phyloP scores from a whole-genome alignment of 2,113 vertebrate species.

The Orcinus orca region DNA sequence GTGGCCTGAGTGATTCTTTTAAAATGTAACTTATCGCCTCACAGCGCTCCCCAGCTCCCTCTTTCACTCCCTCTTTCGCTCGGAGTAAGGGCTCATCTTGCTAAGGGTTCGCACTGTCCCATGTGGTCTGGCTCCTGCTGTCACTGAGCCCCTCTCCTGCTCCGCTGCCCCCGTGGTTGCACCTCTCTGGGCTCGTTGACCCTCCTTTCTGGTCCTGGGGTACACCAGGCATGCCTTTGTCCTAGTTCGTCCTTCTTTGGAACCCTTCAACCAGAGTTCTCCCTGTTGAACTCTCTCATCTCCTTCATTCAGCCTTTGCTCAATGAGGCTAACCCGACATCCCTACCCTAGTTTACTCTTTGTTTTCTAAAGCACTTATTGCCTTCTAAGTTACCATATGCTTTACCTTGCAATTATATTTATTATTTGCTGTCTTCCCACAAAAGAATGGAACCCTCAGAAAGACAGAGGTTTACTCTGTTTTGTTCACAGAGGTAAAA shows the following conservation, averaged over 20 bases:
- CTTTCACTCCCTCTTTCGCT: neutral
- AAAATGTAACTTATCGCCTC: neutral
- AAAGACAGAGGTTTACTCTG: neutral
- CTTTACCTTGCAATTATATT: neutral
- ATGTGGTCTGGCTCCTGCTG: fast-evolving
- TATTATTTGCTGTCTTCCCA: neutral
- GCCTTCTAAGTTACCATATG: neutral
- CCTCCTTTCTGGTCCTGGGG: no score
- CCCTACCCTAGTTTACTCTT: neutral
- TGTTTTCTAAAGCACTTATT: neutral
- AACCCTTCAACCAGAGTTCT: neutral
- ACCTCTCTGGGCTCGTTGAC: neutral
- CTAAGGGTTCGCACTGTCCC: neutral
- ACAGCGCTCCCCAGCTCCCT: neutral
- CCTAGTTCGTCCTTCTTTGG: neutral
- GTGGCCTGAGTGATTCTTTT: neutral
- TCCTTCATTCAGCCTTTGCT: neutral
- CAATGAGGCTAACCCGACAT: neutral
- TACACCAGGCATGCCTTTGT: neutral
- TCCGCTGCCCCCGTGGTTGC: fast-evolving
- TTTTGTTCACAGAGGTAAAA: neutral
- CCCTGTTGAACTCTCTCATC: neutral
- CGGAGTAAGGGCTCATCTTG: neutral
- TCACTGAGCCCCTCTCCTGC: neutral
- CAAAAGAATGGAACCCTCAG: neutral